Evolutionary conservation across 2,797 vertebrate species (phyloP).

Genomic region (Melanotaenia pygmaea): DNA sequence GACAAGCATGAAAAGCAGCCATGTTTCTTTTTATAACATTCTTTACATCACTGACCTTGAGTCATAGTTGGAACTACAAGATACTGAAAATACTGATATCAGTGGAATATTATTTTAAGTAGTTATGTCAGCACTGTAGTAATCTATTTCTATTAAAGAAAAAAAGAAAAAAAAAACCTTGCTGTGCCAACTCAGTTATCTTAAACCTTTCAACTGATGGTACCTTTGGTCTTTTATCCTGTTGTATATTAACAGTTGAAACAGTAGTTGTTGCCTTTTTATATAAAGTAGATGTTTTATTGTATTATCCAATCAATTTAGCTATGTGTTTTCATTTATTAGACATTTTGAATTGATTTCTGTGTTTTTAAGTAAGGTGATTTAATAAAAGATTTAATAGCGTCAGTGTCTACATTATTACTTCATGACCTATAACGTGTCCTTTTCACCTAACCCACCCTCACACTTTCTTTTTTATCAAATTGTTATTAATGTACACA

Average conservation of each 20-base stretch:
- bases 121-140: constrained; percentile 55
- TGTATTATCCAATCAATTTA: constrained; percentile 30
- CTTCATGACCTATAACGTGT: neutral
- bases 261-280: constrained; percentile 40
- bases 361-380: constrained; percentile 52
- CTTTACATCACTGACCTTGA: constrained; percentile 34
- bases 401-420: constrained; percentile 42
- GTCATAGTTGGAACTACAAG: constrained; percentile 37
- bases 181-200: constrained; percentile 45
- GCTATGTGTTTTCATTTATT: constrained; percentile 38
- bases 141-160: constrained; percentile 22
- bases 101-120: constrained; percentile 32
- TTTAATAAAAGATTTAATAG: constrained; percentile 64
- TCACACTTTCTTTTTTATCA: neutral
- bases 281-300: constrained; percentile 22
- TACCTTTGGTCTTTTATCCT: constrained; percentile 38
- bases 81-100: constrained; percentile 32
- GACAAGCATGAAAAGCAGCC: constrained; percentile 60
- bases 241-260: constrained; percentile 46
- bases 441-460: constrained; percentile 13
- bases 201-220: constrained; percentile 45
- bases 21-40: constrained; percentile 51
- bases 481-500: constrained; percentile 27
- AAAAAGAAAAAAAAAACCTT: neutral
- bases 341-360: constrained; percentile 31